Evolutionary conservation across 2,113 vertebrate genomes (phyloP).

Genomic region (Lipophrys pholis): DNA sequence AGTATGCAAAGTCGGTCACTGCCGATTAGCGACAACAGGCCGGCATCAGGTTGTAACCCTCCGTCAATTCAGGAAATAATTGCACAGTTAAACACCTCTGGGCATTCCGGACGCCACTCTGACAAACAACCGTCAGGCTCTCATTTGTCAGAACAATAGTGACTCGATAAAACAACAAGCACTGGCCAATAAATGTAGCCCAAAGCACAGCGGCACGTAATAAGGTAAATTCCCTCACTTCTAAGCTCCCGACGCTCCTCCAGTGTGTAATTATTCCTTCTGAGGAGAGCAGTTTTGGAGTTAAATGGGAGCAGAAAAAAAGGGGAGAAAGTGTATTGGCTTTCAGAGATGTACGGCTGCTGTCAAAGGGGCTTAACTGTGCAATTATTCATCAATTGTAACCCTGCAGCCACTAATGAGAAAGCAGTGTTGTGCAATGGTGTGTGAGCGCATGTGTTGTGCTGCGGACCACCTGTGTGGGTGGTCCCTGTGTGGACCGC

Average conservation of each 20-base stretch:
- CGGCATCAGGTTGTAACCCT: slow-evolving; percentile 7
- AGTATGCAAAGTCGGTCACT: background rate
- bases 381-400: background rate
- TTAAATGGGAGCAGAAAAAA: no score
- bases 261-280: no score
- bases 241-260: no score
- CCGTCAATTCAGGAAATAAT: slow-evolving; percentile 15
- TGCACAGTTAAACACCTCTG: slow-evolving; percentile 1
- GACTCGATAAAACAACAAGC: slow-evolving; percentile 17
- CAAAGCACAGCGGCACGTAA: background rate
- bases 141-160: slow-evolving; percentile 18
- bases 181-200: background rate
- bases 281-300: no score
- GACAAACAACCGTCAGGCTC: slow-evolving; percentile 1
- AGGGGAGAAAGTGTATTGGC: no score
- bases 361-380: background rate
- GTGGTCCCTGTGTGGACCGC: no score
- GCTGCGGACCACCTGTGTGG: no score
- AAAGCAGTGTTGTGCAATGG: background rate
- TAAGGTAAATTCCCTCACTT: no score
- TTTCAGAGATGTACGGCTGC: background rate
- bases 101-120: background rate
- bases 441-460: no score
- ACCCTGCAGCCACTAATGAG: background rate
- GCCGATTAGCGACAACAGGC: slow-evolving; percentile 12